Conservation (phyloP, 2,797 vertebrate species). For the Sebastolobus alascanus region DNA sequence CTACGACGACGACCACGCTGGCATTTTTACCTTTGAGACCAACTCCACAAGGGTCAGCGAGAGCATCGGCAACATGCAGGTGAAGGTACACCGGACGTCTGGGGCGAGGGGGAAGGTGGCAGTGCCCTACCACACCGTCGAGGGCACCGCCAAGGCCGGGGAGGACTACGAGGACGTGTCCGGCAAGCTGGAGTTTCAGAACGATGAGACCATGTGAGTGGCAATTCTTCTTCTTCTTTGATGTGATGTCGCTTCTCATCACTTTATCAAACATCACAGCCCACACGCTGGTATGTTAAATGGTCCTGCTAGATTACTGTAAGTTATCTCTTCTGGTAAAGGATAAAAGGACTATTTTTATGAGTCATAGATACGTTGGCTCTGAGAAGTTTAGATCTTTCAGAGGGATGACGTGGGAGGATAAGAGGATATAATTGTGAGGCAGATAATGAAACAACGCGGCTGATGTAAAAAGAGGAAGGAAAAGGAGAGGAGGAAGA, state of each 20-base stretch:
- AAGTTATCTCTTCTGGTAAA: slow-evolving; percentile 58
- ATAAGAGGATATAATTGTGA: slow-evolving; percentile 73
- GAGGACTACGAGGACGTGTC: slow-evolving; percentile 91
- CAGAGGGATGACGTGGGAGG: slow-evolving; percentile 68
- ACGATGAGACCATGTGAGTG: slow-evolving; percentile 92
- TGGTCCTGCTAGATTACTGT: slow-evolving; percentile 58
- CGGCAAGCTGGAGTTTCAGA: slow-evolving; percentile 91
- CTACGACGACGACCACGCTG: slow-evolving; percentile 91
- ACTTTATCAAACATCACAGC: slow-evolving; percentile 61
- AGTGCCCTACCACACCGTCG: slow-evolving; percentile 86
- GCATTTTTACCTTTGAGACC: slow-evolving; percentile 89
- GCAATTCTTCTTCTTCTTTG: not conserved
- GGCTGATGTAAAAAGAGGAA: slow-evolving; percentile 55
- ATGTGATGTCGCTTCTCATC: slow-evolving; percentile 35
- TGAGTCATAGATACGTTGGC: slow-evolving; percentile 68
- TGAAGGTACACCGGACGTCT: slow-evolving; percentile 86
- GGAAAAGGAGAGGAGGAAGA: slow-evolving; percentile 7
- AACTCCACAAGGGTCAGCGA: slow-evolving; percentile 86
- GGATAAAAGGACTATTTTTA: slow-evolving; percentile 63
- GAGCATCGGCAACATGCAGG: slow-evolving; percentile 84
- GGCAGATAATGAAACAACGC: slow-evolving; percentile 71
- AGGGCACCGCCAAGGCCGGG: slow-evolving; percentile 88
- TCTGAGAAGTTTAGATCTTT: slow-evolving; percentile 66
- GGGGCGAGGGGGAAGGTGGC: slow-evolving; percentile 87
- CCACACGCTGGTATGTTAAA: slow-evolving; percentile 59